These are phyloP conservation scores for Bungarus multicinctus DNA, from an alignment of 2,113 vertebrate species.

Conservation along the genomic window DNA sequence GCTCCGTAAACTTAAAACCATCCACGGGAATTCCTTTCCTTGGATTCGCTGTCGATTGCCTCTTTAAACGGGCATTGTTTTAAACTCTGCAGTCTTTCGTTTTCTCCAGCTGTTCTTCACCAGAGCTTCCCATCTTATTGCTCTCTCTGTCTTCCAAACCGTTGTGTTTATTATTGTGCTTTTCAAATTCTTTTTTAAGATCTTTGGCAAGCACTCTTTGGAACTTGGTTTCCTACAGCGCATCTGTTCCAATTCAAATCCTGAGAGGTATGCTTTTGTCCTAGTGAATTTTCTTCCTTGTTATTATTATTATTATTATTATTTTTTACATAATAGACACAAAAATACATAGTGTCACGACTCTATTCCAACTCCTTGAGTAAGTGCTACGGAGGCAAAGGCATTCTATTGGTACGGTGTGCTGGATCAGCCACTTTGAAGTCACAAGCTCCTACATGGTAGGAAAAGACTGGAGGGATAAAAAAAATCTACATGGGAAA, in stretches of 20 bases:
- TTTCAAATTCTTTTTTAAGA: slow-evolving; percentile 18
- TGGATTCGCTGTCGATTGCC: slow-evolving; percentile 26
- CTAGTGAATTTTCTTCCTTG: neutral
- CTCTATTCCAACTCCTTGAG: neutral
- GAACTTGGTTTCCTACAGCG: slow-evolving; percentile 28
- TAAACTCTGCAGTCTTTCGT: neutral
- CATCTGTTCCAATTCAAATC: neutral
- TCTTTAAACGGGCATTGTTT: slow-evolving; percentile 44
- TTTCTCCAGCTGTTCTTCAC: neutral
- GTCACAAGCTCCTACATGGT: slow-evolving; percentile 51
- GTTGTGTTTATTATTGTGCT: neutral
- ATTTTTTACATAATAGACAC: slow-evolving; percentile 25
- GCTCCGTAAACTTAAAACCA: slow-evolving; percentile 38
- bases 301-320: neutral
- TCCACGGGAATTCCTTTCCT: neutral
- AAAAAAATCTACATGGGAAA: slow-evolving; percentile 12
- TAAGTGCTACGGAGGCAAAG: neutral
- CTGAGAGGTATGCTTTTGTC: slow-evolving; percentile 10
- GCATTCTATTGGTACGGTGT: neutral
- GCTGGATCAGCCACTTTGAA: neutral
- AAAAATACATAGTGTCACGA: neutral
- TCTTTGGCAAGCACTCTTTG: slow-evolving; percentile 50
- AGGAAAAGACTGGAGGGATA: slow-evolving; percentile 32
- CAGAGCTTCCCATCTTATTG: slow-evolving; percentile 13
- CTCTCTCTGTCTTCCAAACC: slow-evolving; percentile 42